Percentiles rank a stretch among this genome's conserved stretches.
phyloP scores from a whole-genome alignment of 2,888 invertebrate genomes.

The Melinaea marsaeus region DNA sequence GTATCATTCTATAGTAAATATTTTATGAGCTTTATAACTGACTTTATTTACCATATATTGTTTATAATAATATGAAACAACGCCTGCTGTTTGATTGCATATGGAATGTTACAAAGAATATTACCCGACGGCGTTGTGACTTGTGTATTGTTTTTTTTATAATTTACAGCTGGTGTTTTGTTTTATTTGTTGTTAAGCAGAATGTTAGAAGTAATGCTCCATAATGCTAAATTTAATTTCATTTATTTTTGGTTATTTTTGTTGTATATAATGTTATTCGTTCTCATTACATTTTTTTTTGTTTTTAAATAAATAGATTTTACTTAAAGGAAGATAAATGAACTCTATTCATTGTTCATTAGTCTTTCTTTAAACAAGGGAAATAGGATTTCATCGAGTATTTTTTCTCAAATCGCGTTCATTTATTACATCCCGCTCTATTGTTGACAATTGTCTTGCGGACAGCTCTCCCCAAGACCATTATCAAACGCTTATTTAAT shows the following conservation, averaged over 20 bases:
- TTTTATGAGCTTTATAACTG: slow-evolving; percentile 31
- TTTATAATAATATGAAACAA: slow-evolving; percentile 33
- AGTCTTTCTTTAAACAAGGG: slow-evolving; percentile 9
- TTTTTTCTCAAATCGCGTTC: slow-evolving; percentile 34
- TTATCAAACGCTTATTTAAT: slow-evolving; percentile 69
- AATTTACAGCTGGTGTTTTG: slow-evolving; percentile 30
- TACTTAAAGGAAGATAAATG: neutral
- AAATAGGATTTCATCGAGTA: slow-evolving; percentile 18
- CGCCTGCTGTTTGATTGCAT: slow-evolving; percentile 35
- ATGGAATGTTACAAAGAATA: slow-evolving; percentile 47
- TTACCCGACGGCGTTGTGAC: slow-evolving; percentile 34
- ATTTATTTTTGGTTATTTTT: neutral
- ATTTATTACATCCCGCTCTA: slow-evolving; percentile 52
- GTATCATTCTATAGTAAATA: slow-evolving; percentile 36
- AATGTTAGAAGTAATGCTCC: slow-evolving; percentile 25
- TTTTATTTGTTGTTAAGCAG: slow-evolving; percentile 33
- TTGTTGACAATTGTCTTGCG: slow-evolving; percentile 35
- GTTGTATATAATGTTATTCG: neutral
- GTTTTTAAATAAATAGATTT: neutral
- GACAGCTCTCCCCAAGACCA: slow-evolving; percentile 57
- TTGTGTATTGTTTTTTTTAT: slow-evolving; percentile 34
- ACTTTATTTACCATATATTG: slow-evolving; percentile 31
- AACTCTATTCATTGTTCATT: too few species aligned
- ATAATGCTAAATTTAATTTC: slow-evolving; percentile 12
- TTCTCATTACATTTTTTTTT: neutral